Evolutionary conservation across 35 echinoderm and acorn worm species (phyloP).

Genomic region (Ophioderma brevispina): DNA sequence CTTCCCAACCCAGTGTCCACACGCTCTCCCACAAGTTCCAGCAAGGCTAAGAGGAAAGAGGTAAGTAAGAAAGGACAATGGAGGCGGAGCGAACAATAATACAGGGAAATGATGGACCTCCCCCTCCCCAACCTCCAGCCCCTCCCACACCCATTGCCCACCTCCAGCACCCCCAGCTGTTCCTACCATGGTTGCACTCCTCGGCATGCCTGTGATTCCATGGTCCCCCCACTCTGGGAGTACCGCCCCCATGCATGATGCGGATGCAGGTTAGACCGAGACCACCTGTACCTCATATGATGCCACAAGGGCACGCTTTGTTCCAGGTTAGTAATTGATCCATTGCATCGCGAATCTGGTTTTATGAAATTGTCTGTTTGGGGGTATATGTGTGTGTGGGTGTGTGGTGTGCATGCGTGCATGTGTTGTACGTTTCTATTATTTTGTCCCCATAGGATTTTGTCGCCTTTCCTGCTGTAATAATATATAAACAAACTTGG

Average conservation of each 20-base stretch:
- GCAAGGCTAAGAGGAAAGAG: too few relatives aligned
- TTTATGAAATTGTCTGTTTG: too few relatives aligned
- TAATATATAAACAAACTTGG: too few relatives aligned
- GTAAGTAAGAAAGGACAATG: too few relatives aligned
- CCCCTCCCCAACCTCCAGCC: slow-evolving; percentile 28
- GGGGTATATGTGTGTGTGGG: too few relatives aligned
- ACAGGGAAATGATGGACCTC: too few relatives aligned
- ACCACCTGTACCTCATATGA: slow-evolving; percentile 41
- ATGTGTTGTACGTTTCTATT: too few relatives aligned
- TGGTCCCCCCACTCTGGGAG: slow-evolving; percentile 4
- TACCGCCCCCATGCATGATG: slow-evolving; percentile 20
- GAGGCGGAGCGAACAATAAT: too few relatives aligned
- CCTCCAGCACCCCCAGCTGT: slow-evolving; percentile 22
- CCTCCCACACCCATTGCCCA: slow-evolving; percentile 45
- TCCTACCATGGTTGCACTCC: slow-evolving; percentile 24
- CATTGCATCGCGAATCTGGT: neutral
- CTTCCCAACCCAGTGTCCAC: neutral
- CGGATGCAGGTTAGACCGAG: slow-evolving; percentile 24
- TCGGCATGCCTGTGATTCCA: slow-evolving; percentile 26
- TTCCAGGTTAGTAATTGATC: slow-evolving; percentile 15
- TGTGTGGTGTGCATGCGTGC: too few relatives aligned
- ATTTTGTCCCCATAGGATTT: too few relatives aligned
- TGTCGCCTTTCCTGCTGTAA: too few relatives aligned
- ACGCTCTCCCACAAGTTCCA: slow-evolving; percentile 8
- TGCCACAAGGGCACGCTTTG: neutral